phyloP scores from a whole-genome alignment of 2,797 vertebrate genomes.

The Poecilia velifera region DNA sequence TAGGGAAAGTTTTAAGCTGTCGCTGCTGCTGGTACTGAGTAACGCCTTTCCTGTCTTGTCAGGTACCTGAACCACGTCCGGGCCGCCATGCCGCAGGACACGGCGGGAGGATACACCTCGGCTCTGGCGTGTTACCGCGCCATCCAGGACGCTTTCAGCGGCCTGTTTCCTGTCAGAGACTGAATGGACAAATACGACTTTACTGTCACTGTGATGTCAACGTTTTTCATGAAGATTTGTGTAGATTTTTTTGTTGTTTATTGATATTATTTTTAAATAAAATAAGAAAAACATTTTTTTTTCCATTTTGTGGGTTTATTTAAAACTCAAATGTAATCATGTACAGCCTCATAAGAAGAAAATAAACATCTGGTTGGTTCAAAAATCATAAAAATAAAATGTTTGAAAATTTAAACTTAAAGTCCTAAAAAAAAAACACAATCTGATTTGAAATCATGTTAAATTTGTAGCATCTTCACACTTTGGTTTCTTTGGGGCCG shows the following conservation, averaged over 20 bases:
- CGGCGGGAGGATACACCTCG: conserved; percentile 94
- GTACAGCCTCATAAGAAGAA: background rate
- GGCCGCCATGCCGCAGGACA: conserved; percentile 88
- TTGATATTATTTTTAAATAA: conserved; percentile 67
- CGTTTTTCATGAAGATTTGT: conserved; percentile 28
- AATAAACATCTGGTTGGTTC: too few species aligned
- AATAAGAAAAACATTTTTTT: conserved; percentile 17
- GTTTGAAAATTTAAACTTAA: background rate
- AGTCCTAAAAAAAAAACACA: conserved; percentile 5
- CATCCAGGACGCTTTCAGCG: conserved; percentile 96
- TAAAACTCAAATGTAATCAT: conserved; percentile 18
- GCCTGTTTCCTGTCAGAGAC: conserved; percentile 81
- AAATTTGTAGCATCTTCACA: conserved; percentile 65
- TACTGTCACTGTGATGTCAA: background rate
- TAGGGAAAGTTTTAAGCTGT: conserved; percentile 29
- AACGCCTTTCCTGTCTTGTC: conserved; percentile 50
- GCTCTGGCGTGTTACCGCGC: conserved; percentile 94
- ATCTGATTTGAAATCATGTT: conserved; percentile 5
- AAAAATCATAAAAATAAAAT: background rate
- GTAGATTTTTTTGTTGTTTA: conserved; percentile 48
- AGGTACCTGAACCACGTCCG: conserved; percentile 97
- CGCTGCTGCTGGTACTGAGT: conserved; percentile 42
- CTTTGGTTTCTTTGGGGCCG: conserved; percentile 85
- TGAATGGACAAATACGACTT: conserved; percentile 39
- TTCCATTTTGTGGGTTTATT: conserved; percentile 46